Evolutionary conservation across 1,140 invertebrate genomes (phyloP).

Genomic region (Papilio xuthus): DNA sequence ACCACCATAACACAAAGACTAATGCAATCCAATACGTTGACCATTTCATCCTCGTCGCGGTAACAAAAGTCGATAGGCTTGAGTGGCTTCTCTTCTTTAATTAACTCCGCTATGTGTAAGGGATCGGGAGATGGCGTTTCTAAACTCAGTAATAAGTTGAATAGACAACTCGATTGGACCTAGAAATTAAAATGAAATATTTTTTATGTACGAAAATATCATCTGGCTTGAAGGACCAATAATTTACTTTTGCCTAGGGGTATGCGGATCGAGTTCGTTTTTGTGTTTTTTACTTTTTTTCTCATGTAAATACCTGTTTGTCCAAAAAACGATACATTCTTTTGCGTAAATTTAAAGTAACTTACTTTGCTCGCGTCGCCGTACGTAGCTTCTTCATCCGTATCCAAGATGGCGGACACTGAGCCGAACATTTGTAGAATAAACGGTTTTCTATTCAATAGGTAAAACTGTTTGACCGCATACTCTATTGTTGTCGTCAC

Average conservation of each 20-base stretch:
- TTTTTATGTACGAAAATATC: neutral
- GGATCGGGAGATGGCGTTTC: slow-evolving; percentile 97
- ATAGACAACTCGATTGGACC: slow-evolving; percentile 95
- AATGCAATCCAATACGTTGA: slow-evolving; percentile 96
- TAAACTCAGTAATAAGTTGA: slow-evolving; percentile 94
- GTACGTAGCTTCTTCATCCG: slow-evolving; percentile 92
- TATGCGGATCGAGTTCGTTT: too few relatives aligned
- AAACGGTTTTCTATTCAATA: slow-evolving; percentile 99
- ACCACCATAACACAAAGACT: slow-evolving; percentile 98
- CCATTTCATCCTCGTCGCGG: slow-evolving; percentile 97
- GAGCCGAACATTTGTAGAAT: slow-evolving; percentile 99
- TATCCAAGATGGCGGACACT: slow-evolving; percentile 97
- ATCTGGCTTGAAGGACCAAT: neutral
- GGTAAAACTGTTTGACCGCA: slow-evolving; percentile 98
- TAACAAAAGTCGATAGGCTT: slow-evolving; percentile 99
- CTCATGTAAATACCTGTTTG: neutral
- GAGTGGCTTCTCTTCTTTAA: slow-evolving; percentile 97
- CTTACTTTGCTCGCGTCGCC: slow-evolving; percentile 94
- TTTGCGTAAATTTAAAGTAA: slow-evolving; percentile 31
- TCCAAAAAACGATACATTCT: neutral
- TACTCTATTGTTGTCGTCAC: slow-evolving; percentile 98
- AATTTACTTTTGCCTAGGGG: slow-evolving; percentile 21
- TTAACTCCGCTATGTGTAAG: slow-evolving; percentile 96
- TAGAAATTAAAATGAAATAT: slow-evolving; percentile 58
- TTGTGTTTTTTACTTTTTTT: neutral